Evolutionary conservation across 2,113 vertebrate species (phyloP).

Genomic region (Stomatorhinus ivindoensis): DNA sequence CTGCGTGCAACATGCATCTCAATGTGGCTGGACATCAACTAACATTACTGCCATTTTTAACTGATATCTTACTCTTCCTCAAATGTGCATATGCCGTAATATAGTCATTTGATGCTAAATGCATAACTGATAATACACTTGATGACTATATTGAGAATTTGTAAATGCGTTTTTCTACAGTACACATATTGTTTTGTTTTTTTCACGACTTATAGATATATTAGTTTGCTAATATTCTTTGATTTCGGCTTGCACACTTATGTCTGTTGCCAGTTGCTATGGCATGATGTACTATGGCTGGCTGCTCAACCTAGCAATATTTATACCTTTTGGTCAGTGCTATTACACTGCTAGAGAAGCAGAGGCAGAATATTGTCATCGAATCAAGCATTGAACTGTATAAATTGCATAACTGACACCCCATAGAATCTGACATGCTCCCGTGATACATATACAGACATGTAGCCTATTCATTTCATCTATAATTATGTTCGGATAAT

Average conservation of each 20-base stretch:
- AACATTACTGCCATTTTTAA: not conserved
- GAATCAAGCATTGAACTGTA: not conserved
- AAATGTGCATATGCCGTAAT: not conserved
- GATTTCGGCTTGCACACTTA: not conserved
- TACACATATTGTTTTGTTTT: not conserved
- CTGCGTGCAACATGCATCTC: not conserved
- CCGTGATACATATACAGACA: not conserved
- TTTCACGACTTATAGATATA: not conserved
- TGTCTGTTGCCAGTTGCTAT: not conserved
- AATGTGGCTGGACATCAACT: not conserved
- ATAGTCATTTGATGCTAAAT: not conserved
- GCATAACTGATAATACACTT: not conserved
- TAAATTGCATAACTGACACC: not conserved
- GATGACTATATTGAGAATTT: not conserved
- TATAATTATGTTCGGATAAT: not conserved
- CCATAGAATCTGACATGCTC: not conserved
- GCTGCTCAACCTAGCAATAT: not conserved
- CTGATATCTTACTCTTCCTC: not conserved
- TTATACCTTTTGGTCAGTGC: not conserved
- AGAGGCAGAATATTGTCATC: not conserved
- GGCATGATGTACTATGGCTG: not conserved
- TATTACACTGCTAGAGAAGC: not conserved
- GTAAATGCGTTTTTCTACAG: not conserved
- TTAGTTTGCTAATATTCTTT: not conserved
- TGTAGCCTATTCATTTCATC: not conserved